A percentile compares a stretch with the other conserved stretches of the same genome.
phyloP scores from a whole-genome alignment of 2,113 vertebrate genomes.

The Ahaetulla prasina region DNA sequence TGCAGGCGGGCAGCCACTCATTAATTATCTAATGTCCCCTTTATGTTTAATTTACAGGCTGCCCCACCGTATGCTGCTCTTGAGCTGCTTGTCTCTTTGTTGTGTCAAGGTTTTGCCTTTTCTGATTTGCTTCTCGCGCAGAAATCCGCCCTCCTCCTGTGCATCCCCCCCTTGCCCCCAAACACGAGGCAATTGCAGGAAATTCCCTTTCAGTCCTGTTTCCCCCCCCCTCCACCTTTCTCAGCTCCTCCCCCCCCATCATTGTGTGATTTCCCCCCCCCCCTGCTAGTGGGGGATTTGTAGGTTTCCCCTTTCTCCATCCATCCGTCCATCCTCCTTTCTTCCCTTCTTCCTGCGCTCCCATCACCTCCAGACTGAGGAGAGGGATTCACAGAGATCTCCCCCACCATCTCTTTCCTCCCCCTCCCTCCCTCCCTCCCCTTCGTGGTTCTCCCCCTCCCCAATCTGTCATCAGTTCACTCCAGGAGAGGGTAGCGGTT shows the following conservation, averaged over 20 bases:
- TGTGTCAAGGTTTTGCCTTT: slow-evolving; percentile 62
- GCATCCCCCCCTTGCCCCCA: not conserved
- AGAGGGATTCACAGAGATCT: not conserved
- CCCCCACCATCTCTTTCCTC: not conserved
- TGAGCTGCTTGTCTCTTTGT: slow-evolving; percentile 74
- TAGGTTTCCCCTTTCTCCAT: not conserved
- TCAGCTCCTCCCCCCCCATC: not conserved
- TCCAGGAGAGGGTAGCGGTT: slow-evolving; percentile 13
- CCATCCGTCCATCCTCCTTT: not conserved
- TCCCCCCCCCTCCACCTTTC: not conserved
- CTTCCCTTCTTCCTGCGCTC: not conserved
- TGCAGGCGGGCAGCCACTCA: slow-evolving; percentile 66
- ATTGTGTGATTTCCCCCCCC: not conserved
- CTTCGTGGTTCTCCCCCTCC: not conserved
- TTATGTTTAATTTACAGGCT: slow-evolving; percentile 86
- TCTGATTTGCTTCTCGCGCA: slow-evolving; percentile 19
- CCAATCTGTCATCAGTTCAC: slow-evolving; percentile 10
- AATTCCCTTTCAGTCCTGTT: slow-evolving; percentile 11
- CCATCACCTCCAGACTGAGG: slow-evolving; percentile 4
- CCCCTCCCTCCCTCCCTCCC: not conserved
- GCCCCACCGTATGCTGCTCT: slow-evolving; percentile 82
- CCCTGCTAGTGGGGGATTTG: not conserved
- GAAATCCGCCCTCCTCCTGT: slow-evolving; percentile 7
- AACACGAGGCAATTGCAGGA: slow-evolving; percentile 18
- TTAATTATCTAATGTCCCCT: slow-evolving; percentile 85